Percentiles rank a stretch among this genome's conserved stretches.
These are phyloP conservation scores for Poeciliopsis turneri DNA, from an alignment of 2,797 vertebrate genomes.

Conservation along the genomic window DNA sequence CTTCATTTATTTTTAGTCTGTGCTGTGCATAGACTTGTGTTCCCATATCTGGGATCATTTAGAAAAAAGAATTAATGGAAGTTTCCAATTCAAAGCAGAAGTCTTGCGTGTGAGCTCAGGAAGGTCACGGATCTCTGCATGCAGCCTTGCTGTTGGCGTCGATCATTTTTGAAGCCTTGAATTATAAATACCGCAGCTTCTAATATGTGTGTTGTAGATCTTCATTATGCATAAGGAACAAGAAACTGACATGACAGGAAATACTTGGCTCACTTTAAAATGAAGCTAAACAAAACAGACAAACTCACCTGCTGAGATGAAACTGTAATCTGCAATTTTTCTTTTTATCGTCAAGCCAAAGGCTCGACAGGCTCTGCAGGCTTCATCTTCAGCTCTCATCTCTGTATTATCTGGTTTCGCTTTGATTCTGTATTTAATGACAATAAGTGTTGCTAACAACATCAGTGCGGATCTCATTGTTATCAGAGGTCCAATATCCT, in stretches of 20 bases:
- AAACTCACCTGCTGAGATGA: neutral
- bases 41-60: neutral
- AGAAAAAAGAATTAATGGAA: neutral
- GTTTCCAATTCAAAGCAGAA: neutral
- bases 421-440: neutral
- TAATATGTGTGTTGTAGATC: neutral
- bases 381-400: neutral
- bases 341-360: neutral
- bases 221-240: neutral
- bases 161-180: neutral
- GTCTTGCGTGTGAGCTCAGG: neutral
- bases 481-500: neutral
- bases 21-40: neutral
- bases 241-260: neutral
- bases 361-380: neutral
- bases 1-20: neutral
- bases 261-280: neutral
- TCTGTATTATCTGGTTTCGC: neutral
- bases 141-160: neutral
- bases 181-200: neutral
- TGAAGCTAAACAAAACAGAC: neutral
- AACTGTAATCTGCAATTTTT: neutral
- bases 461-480: neutral
- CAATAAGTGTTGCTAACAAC: neutral
- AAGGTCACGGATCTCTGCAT: neutral